Evolutionary conservation across 2,888 invertebrate species (phyloP), one percentile per base, ranked within the genome.

Genomic region (Hydropsyche betteni): DNA sequence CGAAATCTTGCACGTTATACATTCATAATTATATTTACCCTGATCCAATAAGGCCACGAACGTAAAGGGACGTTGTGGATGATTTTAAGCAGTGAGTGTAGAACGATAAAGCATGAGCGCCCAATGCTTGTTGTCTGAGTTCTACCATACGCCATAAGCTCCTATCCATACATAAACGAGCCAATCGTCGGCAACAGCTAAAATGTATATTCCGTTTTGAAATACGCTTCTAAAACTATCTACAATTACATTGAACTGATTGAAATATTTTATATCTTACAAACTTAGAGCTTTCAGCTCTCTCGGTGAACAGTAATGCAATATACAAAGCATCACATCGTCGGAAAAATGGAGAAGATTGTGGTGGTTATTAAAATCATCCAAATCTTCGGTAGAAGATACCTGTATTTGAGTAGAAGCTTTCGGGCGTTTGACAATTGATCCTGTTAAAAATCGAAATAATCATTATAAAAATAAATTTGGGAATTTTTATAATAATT

Each of bases 271-370:
- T n/a, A 38, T 14, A 44, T 68, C 89, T 86, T 80, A 90, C 89
- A 83, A 86, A 80, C 87, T 88, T 1, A 90, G 79, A 0, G 89
- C 86, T 80, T 89, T 86, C 58, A 89, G 81, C 70, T 89, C 89
- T 61, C 83, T 81, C 0, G 89, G 86, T 0, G 83, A 75, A 61
- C 87, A 85, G 80, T 84, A 82, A 68, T 84, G 82, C 74, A 90
- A 81, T 64, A 90, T 88, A 71, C 83, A 84, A 0, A 90, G 86
- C 58, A 90, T 82, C 8, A 90, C 88, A 80, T 90, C 90, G 80
- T 90, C 90, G 0, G 89, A 90, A 5, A 90, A 82, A 71, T 89
- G 86, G 69, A 90, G 81, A 0, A 90, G 82, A n/a, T 83, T 78
- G 77, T 80, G 80, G 34, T 0, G 10, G 58, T 69, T 2, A 16